A percentile compares a stretch with the other conserved stretches of the same genome.
phyloP scores from a whole-genome alignment of 1,140 invertebrate species.

The Atta colombica region DNA sequence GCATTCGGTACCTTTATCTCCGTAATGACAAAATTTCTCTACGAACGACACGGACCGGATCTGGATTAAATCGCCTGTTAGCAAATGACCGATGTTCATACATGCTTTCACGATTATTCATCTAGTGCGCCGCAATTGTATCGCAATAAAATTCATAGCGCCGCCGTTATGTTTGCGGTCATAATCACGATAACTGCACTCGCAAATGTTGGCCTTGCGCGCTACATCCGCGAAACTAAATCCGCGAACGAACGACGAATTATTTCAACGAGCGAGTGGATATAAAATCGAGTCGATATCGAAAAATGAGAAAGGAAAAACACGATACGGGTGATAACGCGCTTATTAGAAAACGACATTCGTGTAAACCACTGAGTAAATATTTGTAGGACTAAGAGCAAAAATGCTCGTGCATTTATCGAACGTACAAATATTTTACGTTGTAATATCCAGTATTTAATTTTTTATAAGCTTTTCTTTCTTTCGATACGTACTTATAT shows the following conservation, averaged over 20 bases:
- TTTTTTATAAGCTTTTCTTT: conserved; percentile 1
- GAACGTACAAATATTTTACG: conserved; percentile 6
- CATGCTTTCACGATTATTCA: conserved; percentile 37
- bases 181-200: conserved; percentile 66
- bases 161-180: conserved; percentile 56
- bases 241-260: conserved; percentile 40
- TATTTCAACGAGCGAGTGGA: conserved; percentile 10
- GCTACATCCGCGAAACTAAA: conserved; percentile 63
- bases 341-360: conserved; percentile 41
- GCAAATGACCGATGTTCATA: conserved; percentile 30
- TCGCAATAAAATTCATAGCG: conserved; percentile 65
- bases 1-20: conserved; percentile 56
- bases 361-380: conserved; percentile 32
- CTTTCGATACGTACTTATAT: neutral
- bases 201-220: conserved; percentile 68
- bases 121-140: conserved; percentile 44
- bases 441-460: conserved; percentile 14
- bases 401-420: neutral
- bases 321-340: conserved; percentile 34
- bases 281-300: conserved; percentile 15
- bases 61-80: conserved; percentile 49
- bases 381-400: conserved; percentile 14
- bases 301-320: conserved; percentile 2
- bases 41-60: conserved; percentile 10
- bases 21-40: conserved; percentile 43